phyloP scores from a whole-genome alignment of 2,797 vertebrate species.

The Merluccius polli region DNA sequence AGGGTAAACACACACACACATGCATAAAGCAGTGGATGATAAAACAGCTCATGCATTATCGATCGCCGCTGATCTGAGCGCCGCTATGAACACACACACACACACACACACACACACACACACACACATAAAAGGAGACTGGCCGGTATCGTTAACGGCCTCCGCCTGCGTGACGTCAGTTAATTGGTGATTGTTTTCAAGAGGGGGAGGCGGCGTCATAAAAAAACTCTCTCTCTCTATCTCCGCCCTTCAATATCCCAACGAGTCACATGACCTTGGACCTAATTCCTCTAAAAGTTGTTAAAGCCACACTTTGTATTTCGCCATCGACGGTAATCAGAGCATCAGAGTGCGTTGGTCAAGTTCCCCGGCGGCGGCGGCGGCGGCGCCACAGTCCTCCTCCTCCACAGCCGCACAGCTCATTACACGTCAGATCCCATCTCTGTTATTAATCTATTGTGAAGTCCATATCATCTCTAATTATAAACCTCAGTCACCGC shows the following conservation, averaged over 20 bases:
- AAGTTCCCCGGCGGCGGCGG: neutral
- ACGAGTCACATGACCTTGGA: neutral
- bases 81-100: neutral
- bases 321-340: neutral
- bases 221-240: too few relatives aligned
- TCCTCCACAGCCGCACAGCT: neutral
- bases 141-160: neutral
- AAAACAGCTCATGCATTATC: constrained; percentile 6
- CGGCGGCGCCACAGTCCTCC: neutral
- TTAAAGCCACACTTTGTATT: neutral
- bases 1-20: neutral
- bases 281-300: neutral
- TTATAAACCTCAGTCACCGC: constrained; percentile 36
- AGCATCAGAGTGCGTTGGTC: neutral
- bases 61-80: constrained; percentile 1
- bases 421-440: constrained; percentile 7
- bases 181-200: constrained; percentile 17
- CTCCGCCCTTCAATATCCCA: neutral
- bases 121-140: neutral
- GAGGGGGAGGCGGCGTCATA: neutral
- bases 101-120: neutral
- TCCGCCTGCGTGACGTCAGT: constrained; percentile 2
- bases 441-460: constrained; percentile 4
- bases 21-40: constrained; percentile 4
- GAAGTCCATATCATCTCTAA: constrained; percentile 1